Evolutionary conservation across 2,797 vertebrate genomes (phyloP), one percentile per base, ranked within the genome.

Genomic region (Notolabrus celidotus): DNA sequence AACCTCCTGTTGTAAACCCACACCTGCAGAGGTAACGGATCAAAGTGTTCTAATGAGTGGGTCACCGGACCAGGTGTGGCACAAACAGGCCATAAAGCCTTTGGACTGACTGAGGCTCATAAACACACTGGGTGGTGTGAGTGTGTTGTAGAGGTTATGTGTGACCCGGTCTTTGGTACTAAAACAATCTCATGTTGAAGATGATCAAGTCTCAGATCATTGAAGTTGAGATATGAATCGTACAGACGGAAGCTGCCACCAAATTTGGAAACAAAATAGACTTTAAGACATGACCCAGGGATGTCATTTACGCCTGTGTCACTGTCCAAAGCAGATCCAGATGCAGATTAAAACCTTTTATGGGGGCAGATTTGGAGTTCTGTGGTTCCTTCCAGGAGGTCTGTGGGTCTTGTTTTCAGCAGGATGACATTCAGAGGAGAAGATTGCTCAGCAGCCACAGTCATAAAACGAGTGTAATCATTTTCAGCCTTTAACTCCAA

Each of bases 1-100:
- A 0, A 25, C 14, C 51, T 67, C 51, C 59, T 61, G 59, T 29
- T 59, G 65, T 73, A 70, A 66, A 83, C 47, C 25, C 25, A 78
- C 79, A 85, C 76, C 80, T 85, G 88, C 41, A 72, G 31, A 79
- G 67, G 29, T 67, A 56, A 50, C 5, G 14, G 50, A 73, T 81
- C 70, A 83, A 79, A 81, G 83, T 41, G 17, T 45, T 25, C 49
- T 29, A 54, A 62, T 39, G 63, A 54, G n/a, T 52, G 39, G 62
- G 34, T 4, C 38, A 31, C 53, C 49, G 61, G 34, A 65, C 75
- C 80, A 85, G 82, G 75, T 86, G 74, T 52, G 49, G 14, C 42
- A 7, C 19, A 51, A 74, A 29, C 61, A 61, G 71, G 29, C 56
- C 17, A 39, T 77, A 85, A 77, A 84, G 3, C 20, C 54, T 77